Conservation (phyloP, 2,888 invertebrate genomes). For the Brachypalpus laphriformis region DNA sequence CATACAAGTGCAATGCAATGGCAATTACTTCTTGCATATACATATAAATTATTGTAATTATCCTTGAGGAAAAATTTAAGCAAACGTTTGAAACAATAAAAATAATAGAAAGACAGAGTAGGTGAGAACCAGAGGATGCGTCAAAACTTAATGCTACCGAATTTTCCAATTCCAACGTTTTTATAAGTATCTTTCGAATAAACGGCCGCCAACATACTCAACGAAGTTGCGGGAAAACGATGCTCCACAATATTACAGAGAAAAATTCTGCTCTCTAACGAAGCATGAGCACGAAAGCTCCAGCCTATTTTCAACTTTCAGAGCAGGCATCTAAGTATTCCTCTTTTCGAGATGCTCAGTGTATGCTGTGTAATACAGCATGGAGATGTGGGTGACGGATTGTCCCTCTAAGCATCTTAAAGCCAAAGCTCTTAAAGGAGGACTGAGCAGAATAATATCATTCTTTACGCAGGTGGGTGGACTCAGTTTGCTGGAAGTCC, state of each 20-base stretch:
- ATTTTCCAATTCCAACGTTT: constrained; percentile 55
- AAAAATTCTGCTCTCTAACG: constrained; percentile 47
- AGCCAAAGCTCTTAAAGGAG: constrained; percentile 29
- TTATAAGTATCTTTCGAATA: constrained; percentile 71
- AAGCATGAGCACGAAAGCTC: constrained; percentile 63
- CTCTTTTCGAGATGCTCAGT: neutral
- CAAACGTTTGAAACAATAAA: constrained; percentile 30
- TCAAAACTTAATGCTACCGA: constrained; percentile 66
- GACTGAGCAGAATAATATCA: constrained; percentile 1
- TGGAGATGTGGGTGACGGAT: neutral
- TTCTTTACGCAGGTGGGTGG: constrained; percentile 15
- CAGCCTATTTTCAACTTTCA: constrained; percentile 35
- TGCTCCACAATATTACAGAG: constrained; percentile 45
- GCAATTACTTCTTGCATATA: neutral
- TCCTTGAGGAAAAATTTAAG: constrained; percentile 29
- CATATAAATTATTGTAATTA: neutral
- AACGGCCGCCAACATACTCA: constrained; percentile 53
- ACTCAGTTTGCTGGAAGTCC: constrained; percentile 23
- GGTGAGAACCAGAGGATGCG: constrained; percentile 69
- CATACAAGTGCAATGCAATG: constrained; percentile 6
- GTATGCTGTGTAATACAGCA: neutral
- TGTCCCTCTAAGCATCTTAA: neutral
- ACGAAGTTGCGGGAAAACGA: constrained; percentile 28
- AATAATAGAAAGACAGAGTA: constrained; percentile 48
- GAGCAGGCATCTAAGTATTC: constrained; percentile 17